Percentiles rank a stretch among this genome's conserved stretches.
These are phyloP conservation scores for Pipra filicauda DNA, from an alignment of 2,113 vertebrate species.

Conservation along the genomic window DNA sequence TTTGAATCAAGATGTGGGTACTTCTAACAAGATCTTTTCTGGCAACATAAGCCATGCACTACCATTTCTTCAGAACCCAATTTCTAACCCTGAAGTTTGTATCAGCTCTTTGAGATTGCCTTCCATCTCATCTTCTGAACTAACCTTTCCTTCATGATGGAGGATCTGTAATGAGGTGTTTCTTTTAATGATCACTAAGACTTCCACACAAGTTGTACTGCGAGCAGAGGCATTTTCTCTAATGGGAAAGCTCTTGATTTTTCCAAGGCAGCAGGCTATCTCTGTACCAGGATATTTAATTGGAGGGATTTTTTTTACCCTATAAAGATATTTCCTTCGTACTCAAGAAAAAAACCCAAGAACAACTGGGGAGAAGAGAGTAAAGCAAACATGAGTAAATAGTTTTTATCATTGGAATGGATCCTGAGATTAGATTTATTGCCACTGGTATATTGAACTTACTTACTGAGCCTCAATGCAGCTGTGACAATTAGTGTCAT, in stretches of 20 bases:
- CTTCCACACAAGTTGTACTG: neutral
- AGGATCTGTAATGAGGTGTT: neutral
- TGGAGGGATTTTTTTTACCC: neutral
- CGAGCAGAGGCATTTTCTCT: neutral
- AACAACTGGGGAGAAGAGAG: neutral
- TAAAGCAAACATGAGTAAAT: neutral
- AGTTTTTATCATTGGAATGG: neutral
- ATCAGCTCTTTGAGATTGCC: neutral
- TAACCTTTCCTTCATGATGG: neutral
- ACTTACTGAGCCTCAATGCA: neutral
- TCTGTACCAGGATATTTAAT: neutral
- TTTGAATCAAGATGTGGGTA: neutral
- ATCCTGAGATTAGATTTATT: neutral
- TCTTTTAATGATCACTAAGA: neutral
- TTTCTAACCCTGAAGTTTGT: neutral
- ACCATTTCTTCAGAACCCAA: neutral
- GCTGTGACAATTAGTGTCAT: neutral
- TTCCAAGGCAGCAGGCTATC: neutral
- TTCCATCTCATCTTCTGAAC: neutral
- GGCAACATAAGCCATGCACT: neutral
- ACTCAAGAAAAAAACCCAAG: neutral
- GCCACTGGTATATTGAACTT: neutral
- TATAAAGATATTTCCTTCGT: neutral
- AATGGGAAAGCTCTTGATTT: neutral
- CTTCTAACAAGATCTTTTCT: neutral